Evolutionary conservation across 1,140 invertebrate genomes (phyloP).

Genomic region (Pseudomyrmex pallidus): DNA sequence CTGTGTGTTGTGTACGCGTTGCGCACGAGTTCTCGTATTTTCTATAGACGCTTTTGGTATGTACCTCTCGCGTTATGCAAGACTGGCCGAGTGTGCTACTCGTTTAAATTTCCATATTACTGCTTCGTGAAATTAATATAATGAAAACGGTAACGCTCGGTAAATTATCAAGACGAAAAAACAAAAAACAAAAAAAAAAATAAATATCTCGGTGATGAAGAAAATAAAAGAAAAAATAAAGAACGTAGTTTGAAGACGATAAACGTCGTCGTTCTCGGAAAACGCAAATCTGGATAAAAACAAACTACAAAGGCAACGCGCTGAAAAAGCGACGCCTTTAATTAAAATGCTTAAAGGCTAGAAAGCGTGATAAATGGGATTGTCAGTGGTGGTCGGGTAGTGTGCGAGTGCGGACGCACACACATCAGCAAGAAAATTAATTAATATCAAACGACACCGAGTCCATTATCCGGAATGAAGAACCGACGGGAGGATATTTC

Average conservation of each 20-base stretch:
- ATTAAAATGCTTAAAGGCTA: conserved; percentile 85
- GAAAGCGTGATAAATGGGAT: conserved; percentile 85
- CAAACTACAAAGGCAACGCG: background rate
- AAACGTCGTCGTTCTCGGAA: background rate
- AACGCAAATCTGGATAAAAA: conserved; percentile 8
- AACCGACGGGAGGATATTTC: conserved; percentile 78
- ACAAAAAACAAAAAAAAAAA: too few species aligned
- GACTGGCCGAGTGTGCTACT: background rate
- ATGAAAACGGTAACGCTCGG: background rate
- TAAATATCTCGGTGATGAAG: background rate
- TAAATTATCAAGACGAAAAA: background rate
- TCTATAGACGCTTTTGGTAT: background rate
- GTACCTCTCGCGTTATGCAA: conserved; percentile 9
- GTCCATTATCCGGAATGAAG: conserved; percentile 83
- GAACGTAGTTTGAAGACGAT: background rate
- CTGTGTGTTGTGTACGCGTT: background rate
- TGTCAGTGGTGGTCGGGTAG: conserved; percentile 41
- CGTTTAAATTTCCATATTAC: background rate
- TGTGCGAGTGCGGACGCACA: conserved; percentile 67
- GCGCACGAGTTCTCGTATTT: conserved; percentile 7
- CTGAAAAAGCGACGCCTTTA: conserved; percentile 80
- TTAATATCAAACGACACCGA: conserved; percentile 85
- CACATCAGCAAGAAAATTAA: conserved; percentile 82
- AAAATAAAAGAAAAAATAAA: background rate
- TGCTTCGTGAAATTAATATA: background rate